Evolutionary conservation across 30 jellyfish, hydroid and myxozoan species (phyloP), one percentile per base, ranked within the genome.

Genomic region (Turritopsis rubra): DNA sequence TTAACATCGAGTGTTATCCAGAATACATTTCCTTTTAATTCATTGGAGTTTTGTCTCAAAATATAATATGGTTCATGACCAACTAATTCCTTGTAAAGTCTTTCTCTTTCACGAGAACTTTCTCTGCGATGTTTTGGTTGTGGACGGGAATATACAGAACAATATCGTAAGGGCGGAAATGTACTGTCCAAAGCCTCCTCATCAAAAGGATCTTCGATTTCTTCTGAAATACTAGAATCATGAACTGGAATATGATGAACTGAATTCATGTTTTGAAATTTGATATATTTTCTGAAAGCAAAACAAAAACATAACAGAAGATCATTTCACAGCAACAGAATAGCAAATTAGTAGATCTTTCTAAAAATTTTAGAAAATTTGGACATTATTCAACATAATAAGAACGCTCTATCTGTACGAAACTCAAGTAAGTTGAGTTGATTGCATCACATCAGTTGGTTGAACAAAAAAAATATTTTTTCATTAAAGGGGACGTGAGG

Each of bases 141-240:
- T 0, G 54, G 87, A 24, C 84, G 29, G 1, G 72, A 85, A 31
- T 73, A 85, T 19, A 71, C 28, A 23, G 89, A 85, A 8, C 29
- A 28, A 73, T 85, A 85, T 25, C 92, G 73, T 70, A 77, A 75
- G 16, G 92, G 92, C 17, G 92, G 92, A 52, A 85, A 85, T 19
- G 92, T 85, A 7, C 52, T 52, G 28, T 85, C 92, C 25, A 75
- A 74, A 18, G 52, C 66, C 13, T 85, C 91, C 21, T 77, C 92
- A 26, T 28, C 73, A 28, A 66, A 52, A 21, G 84, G 85, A 52
- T 85, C 92, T 65, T 73, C 89, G 29, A 74, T 24, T 41, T n/a
- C 81, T 21, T 80, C 87, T 23, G 22, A 19, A 22, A 24, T 52
- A n/a, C 79, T 80, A 52, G 21, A 30, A 52, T 60, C 81, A 27